Base-by-base conservation (phyloP, 2,888 invertebrate species). In the Harpalus rufipes region DNA sequence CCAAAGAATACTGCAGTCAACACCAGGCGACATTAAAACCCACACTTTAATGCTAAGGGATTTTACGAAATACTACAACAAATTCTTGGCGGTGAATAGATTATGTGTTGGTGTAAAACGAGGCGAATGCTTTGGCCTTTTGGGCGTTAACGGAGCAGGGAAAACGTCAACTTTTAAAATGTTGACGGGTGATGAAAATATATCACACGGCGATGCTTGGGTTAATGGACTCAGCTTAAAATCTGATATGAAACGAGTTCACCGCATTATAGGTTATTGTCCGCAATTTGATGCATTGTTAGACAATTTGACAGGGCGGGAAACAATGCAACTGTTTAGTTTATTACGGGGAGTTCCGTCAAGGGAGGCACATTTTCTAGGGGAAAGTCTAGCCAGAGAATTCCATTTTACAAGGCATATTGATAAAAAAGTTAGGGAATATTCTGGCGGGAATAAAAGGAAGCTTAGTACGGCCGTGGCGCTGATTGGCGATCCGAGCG, bases 151-250 rank as follows among this genome's bases (percentile, higher is more conserved):
- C 89, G 97, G 97, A 8, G 97, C 97, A 1, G 97, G 97, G 0
- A 97, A 97, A 90, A 97, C 96, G 0, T 95, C 95, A 0, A 97
- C 97, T 0, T 98, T 98, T 90, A 96, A 96, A 91, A 97, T 97
- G 96, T 91, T 97, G 88, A 97, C 97, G 76, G 97, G 97, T 0
- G 97, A 97, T 89, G 95, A 95, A 88, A 90, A 91, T 4, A 93
- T 96, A 10, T 93, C 95, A 0, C 92, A 92, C 80, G 97, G 97
- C 0, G 93, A 95, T 79, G 96, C 95, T 0, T 95, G 92, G 90
- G 93, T 97, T 0, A 87, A 89, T 32, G 90, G 90, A 1, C 87
- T 88, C n/a, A 90, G 90, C 84, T 87, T 91, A 14, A 90, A 92
- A 86, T 91, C 87, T 0, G 89, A 94, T 58, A 92, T 94, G 88